Evolutionary conservation across 2,888 invertebrate genomes (phyloP).

Genomic region (Microchrysa polita): DNA sequence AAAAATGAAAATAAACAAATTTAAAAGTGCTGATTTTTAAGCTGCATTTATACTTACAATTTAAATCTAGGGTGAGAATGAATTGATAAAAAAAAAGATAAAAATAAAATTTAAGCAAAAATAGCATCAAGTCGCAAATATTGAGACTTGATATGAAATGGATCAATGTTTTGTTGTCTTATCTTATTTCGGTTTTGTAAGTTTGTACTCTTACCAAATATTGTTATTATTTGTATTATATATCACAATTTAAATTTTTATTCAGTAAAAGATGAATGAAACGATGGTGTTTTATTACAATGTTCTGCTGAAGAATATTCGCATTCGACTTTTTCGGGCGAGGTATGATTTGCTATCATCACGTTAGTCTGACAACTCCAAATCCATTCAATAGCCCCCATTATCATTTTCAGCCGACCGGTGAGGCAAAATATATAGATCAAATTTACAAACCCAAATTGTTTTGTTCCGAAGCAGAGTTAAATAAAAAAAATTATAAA

Average conservation of each 20-base stretch:
- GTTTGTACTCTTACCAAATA: constrained; percentile 11
- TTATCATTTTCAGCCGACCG: too few relatives aligned
- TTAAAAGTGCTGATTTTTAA: not conserved
- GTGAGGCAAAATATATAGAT: too few relatives aligned
- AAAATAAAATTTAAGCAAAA: not conserved
- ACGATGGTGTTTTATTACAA: too few relatives aligned
- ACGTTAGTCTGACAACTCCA: too few relatives aligned
- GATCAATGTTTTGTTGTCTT: not conserved
- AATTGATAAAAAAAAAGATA: not conserved
- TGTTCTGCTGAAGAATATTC: too few relatives aligned
- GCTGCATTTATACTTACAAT: constrained; percentile 2
- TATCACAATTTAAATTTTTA: constrained; percentile 3
- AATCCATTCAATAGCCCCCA: too few relatives aligned
- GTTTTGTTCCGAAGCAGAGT: too few relatives aligned
- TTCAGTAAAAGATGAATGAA: not conserved
- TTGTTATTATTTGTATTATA: constrained; percentile 11
- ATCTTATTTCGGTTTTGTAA: not conserved
- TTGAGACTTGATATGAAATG: too few relatives aligned
- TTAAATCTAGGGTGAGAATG: not conserved
- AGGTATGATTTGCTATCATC: too few relatives aligned
- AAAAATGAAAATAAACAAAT: not conserved
- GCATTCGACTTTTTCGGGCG: too few relatives aligned
- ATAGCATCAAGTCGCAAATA: not conserved
- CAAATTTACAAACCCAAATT: too few relatives aligned
- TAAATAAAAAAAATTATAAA: too few relatives aligned